phyloP scores from a whole-genome alignment of 2,113 vertebrate genomes.

The Lophotis ruficrista region DNA sequence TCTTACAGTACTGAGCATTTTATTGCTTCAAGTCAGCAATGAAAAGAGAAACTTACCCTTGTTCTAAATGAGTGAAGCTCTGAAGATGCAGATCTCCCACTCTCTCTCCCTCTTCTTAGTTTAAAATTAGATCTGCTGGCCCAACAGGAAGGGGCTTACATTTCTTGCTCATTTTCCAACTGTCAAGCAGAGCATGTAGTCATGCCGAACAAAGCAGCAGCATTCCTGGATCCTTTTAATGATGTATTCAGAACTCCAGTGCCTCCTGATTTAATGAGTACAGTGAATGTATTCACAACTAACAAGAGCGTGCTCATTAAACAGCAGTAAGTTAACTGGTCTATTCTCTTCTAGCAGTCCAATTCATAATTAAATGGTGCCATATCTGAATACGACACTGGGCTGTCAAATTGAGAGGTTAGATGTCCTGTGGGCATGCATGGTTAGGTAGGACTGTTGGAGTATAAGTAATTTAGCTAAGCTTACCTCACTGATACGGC shows the following conservation, averaged over 20 bases:
- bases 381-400: not conserved
- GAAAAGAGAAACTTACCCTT: not conserved
- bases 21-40: not conserved
- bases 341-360: constrained; percentile 54
- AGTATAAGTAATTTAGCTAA: constrained; percentile 62
- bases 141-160: not conserved
- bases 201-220: constrained; percentile 14
- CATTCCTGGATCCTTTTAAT: constrained; percentile 62
- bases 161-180: not conserved
- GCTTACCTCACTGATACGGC: constrained; percentile 8
- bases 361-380: constrained; percentile 70
- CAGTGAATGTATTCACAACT: constrained; percentile 62
- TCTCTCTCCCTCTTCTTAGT: not conserved
- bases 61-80: not conserved
- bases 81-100: not conserved
- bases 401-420: not conserved
- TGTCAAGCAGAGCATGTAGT: not conserved
- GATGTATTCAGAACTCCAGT: constrained; percentile 44
- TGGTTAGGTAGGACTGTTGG: constrained; percentile 8
- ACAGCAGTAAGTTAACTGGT: constrained; percentile 58
- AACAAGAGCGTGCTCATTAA: constrained; percentile 52
- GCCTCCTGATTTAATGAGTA: constrained; percentile 56
- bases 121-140: not conserved
- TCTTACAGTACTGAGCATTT: not conserved
- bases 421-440: not conserved